A percentile compares a stretch with the other conserved stretches of the same genome.
Conservation (phyloP, 2,888 invertebrate species). For the Amphimallon solstitiale region DNA sequence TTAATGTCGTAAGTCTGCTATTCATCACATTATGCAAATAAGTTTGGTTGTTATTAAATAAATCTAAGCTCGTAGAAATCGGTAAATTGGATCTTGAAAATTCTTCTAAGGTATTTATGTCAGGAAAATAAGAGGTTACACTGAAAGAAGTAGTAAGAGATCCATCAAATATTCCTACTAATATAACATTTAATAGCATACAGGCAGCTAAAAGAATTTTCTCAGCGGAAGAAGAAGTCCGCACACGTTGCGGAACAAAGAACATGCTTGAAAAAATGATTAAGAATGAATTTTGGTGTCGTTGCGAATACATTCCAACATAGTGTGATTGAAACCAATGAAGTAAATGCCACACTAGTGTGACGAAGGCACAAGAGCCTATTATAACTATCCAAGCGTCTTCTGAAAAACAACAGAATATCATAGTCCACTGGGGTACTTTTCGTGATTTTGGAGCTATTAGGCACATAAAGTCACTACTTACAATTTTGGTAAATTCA, state of each 20-base stretch:
- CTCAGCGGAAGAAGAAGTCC: slow-evolving; percentile 38
- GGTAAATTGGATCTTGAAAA: slow-evolving; percentile 60
- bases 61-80: slow-evolving; percentile 56
- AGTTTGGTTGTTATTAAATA: slow-evolving; percentile 54
- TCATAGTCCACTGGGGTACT: slow-evolving; percentile 62
- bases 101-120: slow-evolving; percentile 62
- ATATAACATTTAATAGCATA: slow-evolving; percentile 60
- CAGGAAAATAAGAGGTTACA: slow-evolving; percentile 60
- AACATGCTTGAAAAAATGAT: slow-evolving; percentile 28
- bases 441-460: slow-evolving; percentile 60
- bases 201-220: slow-evolving; percentile 54
- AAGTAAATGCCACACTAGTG: slow-evolving; percentile 18
- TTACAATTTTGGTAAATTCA: slow-evolving; percentile 59
- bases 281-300: slow-evolving; percentile 4
- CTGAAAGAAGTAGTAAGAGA: slow-evolving; percentile 62
- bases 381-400: slow-evolving; percentile 43
- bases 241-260: slow-evolving; percentile 25
- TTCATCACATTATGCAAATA: slow-evolving; percentile 46
- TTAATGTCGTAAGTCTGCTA: slow-evolving; percentile 47
- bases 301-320: not conserved
- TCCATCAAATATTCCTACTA: slow-evolving; percentile 61
- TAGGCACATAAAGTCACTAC: slow-evolving; percentile 61
- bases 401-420: slow-evolving; percentile 56
- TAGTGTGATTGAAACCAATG: slow-evolving; percentile 3
- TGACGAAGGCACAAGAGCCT: slow-evolving; percentile 14